These are phyloP conservation scores for Cherax quadricarinatus DNA, from an alignment of 1,140 invertebrate species.

Conservation along the genomic window DNA sequence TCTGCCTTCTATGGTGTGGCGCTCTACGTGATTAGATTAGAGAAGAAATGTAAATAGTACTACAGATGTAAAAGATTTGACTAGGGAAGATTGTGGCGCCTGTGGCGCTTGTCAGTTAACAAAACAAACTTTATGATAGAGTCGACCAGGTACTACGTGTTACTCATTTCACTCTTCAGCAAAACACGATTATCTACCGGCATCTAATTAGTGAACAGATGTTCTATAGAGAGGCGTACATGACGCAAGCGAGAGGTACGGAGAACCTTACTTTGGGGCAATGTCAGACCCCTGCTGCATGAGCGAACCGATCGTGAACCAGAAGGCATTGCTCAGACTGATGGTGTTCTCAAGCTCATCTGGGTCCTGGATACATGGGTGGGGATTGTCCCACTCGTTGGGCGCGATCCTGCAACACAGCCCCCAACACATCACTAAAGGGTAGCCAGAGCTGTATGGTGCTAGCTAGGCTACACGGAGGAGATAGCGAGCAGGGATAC, in stretches of 20 bases:
- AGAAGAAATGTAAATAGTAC: background rate
- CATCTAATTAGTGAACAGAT: background rate
- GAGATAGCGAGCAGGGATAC: background rate
- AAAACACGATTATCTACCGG: background rate
- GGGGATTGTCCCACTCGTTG: conserved; percentile 78
- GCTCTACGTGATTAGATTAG: conserved; percentile 2
- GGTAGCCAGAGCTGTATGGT: too few relatives aligned
- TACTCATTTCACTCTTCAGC: background rate
- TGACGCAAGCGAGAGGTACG: conserved; percentile 76
- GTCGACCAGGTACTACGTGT: background rate
- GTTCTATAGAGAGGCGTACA: background rate
- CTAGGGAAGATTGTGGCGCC: background rate
- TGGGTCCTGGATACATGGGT: conserved; percentile 88
- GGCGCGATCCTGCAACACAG: conserved; percentile 74
- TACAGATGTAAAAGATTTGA: background rate
- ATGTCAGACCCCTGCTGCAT: conserved; percentile 88
- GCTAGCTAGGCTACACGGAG: background rate
- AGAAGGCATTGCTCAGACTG: conserved; percentile 82
- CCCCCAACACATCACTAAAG: background rate
- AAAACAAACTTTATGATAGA: background rate
- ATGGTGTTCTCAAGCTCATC: conserved; percentile 88
- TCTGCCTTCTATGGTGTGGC: background rate
- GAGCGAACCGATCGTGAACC: conserved; percentile 79
- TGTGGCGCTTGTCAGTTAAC: background rate
- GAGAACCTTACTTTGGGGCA: conserved; percentile 83